A percentile compares a stretch with the other conserved stretches of the same genome.
These are phyloP conservation scores for Cephonodes hylas DNA, from an alignment of 2,888 invertebrate genomes.

Conservation along the genomic window DNA sequence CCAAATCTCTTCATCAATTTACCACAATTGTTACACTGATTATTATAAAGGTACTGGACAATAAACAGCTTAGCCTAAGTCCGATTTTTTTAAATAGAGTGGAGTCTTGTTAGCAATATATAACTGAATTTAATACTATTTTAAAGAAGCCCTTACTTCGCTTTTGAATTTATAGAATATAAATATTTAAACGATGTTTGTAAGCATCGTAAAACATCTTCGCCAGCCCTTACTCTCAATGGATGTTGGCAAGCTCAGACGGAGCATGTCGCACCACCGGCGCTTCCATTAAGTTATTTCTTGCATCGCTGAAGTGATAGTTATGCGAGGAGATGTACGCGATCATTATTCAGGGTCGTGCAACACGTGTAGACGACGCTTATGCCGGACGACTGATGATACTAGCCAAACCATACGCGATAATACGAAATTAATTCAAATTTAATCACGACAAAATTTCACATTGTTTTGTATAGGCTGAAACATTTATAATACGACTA, in stretches of 20 bases:
- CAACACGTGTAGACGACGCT: slow-evolving; percentile 6
- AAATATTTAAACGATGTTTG: not conserved
- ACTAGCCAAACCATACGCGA: not conserved
- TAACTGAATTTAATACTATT: too few species aligned
- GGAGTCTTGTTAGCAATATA: too few species aligned
- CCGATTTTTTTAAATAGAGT: too few species aligned
- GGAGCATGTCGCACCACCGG: slow-evolving; percentile 15
- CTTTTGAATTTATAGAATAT: not conserved
- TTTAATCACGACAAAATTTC: too few species aligned
- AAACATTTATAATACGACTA: too few species aligned
- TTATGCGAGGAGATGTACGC: not conserved
- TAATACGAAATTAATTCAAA: not conserved
- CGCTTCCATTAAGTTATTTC: not conserved
- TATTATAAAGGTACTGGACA: too few species aligned
- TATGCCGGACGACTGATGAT: not conserved
- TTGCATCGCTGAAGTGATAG: not conserved
- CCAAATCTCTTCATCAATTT: too few species aligned
- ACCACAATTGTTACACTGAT: too few species aligned
- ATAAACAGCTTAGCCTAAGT: too few species aligned
- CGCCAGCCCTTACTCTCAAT: too few species aligned
- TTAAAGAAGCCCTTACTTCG: not conserved
- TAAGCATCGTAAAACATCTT: too few species aligned
- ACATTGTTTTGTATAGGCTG: not conserved
- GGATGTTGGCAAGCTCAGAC: slow-evolving; percentile 13
- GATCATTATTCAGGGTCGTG: slow-evolving; percentile 1